Conservation (phyloP, 2,797 vertebrate species). For the Sarcophilus harrisii region DNA sequence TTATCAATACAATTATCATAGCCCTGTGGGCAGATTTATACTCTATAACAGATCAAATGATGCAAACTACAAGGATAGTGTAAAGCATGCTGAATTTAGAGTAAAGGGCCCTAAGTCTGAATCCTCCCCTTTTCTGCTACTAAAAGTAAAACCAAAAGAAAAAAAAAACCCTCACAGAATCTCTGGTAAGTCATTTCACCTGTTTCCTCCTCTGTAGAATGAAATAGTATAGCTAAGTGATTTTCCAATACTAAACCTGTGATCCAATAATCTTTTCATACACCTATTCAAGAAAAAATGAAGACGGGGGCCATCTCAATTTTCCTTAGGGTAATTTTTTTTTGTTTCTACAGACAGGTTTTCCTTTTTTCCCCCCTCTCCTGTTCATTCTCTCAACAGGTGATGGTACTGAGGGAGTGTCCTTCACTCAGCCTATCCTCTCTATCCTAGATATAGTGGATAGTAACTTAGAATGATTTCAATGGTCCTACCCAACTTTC, state of each 20-base stretch:
- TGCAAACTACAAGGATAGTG: not conserved
- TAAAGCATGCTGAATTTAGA: not conserved
- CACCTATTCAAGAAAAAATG: not conserved
- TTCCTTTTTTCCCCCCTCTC: not conserved
- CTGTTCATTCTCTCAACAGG: not conserved
- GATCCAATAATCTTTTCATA: not conserved
- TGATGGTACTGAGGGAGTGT: too few species aligned
- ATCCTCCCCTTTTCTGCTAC: not conserved
- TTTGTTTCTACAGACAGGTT: not conserved
- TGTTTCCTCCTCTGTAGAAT: not conserved
- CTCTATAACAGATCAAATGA: not conserved
- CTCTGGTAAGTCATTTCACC: not conserved
- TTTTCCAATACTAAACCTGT: not conserved
- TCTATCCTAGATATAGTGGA: too few species aligned
- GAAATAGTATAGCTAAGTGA: not conserved
- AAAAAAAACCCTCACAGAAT: not conserved
- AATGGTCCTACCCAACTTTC: not conserved
- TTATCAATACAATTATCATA: not conserved
- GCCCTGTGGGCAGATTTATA: not conserved
- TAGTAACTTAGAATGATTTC: too few species aligned
- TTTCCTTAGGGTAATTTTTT: not conserved
- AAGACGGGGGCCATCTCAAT: not conserved
- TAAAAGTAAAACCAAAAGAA: not conserved
- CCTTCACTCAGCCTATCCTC: too few species aligned
- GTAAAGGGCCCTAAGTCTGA: not conserved